Base-by-base conservation (phyloP, 2,797 vertebrate genomes). In the Oreochromis grahami region DNA sequence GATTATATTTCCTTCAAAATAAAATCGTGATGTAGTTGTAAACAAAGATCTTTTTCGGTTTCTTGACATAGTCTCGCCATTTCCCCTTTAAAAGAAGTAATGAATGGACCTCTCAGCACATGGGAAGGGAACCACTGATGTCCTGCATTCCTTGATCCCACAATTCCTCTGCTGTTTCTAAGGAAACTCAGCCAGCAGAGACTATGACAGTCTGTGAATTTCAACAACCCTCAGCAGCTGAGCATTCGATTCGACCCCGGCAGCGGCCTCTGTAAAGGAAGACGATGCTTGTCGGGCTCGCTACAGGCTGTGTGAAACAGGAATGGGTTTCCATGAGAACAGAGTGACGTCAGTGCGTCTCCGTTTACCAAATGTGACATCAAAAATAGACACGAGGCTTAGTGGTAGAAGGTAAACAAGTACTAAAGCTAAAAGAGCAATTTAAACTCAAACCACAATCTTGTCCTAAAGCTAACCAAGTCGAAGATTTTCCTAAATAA, bases 131-230 rank as follows among this genome's bases (percentile, higher is more conserved):
- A 52, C 85, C 81, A 21, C 60, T 81, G 86, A 41, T 79, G 87
- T 85, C 77, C 83, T 32, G 81, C 88, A 93, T 91, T 91, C 88
- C 86, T 82, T 3, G 48, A 84, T 88, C 80, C 78, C 78, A 84
- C 60, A 84, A 87, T 90, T 86, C 26, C 82, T 87, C 68, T 84
- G 87, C 76, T 4, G 91, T 93, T 87, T 87, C 91, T 90, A 85
- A 3, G 90, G 91, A 87, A 89, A 92, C 86, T 19, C 74, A 58
- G 36, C 55, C 81, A 81, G 87, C 72, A 70, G 79, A 84, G 86
- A 70, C 84, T 72, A 88, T 29, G 79, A 87, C 86, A 43, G 84
- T 53, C 87, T 84, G 74, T 91, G 89, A 89, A 92, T 92, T 86
- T 86, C 87, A 92, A 91, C 79, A n/a, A 84, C 78, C 72, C 79